Evolutionary conservation across 2,797 vertebrate genomes (phyloP).

Genomic region (Octomys mimax): DNA sequence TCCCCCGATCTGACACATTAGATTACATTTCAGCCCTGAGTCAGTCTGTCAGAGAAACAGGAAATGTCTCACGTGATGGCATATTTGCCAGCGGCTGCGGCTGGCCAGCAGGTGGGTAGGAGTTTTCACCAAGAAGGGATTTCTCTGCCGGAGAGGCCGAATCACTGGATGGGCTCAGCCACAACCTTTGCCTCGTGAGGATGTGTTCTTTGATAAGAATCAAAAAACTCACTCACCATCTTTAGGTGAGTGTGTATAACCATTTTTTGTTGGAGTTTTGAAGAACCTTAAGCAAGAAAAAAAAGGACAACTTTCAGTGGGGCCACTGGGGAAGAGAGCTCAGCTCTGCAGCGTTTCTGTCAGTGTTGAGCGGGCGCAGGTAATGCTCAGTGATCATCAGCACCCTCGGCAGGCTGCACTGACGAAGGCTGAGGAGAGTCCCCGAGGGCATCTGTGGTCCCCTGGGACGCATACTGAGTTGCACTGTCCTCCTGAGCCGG

Average conservation of each 20-base stretch:
- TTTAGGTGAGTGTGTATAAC: constrained; percentile 59
- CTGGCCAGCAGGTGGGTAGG: constrained; percentile 89
- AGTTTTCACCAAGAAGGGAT: constrained; percentile 89
- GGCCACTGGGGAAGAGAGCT: background rate
- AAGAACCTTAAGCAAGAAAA: constrained; percentile 43
- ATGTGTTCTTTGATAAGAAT: constrained; percentile 83
- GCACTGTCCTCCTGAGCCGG: background rate
- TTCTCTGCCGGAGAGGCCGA: constrained; percentile 86
- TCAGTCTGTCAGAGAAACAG: constrained; percentile 91
- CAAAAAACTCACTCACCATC: background rate
- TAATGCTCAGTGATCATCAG: constrained; percentile 76
- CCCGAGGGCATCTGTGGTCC: constrained; percentile 69
- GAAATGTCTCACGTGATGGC: constrained; percentile 90
- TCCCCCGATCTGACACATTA: constrained; percentile 89
- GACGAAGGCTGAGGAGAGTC: background rate
- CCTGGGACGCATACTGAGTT: constrained; percentile 61
- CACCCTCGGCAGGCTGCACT: constrained; percentile 37
- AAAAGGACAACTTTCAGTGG: background rate
- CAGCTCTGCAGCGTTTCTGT: background rate
- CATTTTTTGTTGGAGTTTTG: constrained; percentile 26
- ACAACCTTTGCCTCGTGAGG: constrained; percentile 82
- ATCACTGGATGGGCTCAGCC: constrained; percentile 87
- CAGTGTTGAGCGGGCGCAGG: constrained; percentile 57
- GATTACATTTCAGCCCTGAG: constrained; percentile 90
- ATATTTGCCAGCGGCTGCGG: constrained; percentile 90